Evolutionary conservation across 2,113 vertebrate genomes (phyloP).

Genomic region (Equus przewalskii): DNA sequence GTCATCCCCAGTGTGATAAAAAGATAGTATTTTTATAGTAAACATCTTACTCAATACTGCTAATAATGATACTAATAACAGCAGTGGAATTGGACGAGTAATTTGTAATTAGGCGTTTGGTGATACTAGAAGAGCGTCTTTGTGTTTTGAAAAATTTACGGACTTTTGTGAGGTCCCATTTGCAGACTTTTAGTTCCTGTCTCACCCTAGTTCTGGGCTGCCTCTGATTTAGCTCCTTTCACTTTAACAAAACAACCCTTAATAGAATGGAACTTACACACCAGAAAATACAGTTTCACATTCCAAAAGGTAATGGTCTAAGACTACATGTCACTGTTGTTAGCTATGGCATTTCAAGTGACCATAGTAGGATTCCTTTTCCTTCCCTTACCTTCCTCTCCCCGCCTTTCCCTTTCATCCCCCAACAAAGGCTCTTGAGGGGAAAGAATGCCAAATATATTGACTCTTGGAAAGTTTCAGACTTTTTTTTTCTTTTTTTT

Average conservation of each 20-base stretch:
- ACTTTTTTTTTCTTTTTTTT: neutral
- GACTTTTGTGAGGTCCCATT: neutral
- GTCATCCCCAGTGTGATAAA: neutral
- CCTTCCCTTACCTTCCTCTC: neutral
- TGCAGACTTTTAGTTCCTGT: neutral
- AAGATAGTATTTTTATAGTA: neutral
- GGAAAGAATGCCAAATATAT: neutral
- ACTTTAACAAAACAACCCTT: neutral
- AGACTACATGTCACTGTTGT: neutral
- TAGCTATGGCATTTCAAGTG: neutral
- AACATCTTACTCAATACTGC: neutral
- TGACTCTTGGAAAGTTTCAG: neutral
- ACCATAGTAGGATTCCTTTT: neutral
- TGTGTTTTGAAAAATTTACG: neutral
- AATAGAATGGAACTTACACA: neutral
- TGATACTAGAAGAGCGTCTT: neutral
- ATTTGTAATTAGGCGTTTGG: neutral
- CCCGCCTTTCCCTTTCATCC: neutral
- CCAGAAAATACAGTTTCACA: neutral
- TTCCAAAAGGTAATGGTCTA: neutral
- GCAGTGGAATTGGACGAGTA: neutral
- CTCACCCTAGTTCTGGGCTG: neutral
- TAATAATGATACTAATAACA: neutral
- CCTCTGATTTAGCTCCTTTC: neutral
- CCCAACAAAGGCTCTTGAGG: neutral